These are phyloP conservation scores for Ips nitidus DNA, from an alignment of 1,140 invertebrate species.

Conservation along the genomic window DNA sequence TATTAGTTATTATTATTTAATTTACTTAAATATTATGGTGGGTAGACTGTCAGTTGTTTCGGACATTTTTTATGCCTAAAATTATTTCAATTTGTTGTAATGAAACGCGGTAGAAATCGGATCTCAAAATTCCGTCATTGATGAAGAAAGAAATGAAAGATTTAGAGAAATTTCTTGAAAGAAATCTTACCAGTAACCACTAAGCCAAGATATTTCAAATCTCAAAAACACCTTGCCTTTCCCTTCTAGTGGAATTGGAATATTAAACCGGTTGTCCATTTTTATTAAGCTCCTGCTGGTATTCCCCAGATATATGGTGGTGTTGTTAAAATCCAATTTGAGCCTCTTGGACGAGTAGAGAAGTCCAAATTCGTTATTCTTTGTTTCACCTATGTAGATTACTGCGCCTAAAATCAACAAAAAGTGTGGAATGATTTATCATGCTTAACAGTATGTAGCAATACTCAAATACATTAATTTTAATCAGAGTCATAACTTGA, in stretches of 20 bases:
- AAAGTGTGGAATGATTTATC: neutral
- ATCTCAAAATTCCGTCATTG: no score
- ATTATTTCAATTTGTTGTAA: no score
- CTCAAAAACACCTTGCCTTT: slow-evolving; percentile 43
- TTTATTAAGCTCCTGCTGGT: slow-evolving; percentile 34
- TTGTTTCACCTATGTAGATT: slow-evolving; percentile 39
- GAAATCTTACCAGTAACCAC: slow-evolving; percentile 46
- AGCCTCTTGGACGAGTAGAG: slow-evolving; percentile 45
- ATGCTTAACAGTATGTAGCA: no score
- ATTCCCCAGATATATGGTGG: slow-evolving; percentile 34
- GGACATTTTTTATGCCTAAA: no score
- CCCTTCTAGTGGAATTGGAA: slow-evolving; percentile 36
- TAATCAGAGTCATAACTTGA: no score
- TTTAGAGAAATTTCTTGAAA: neutral
- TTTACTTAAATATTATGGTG: no score
- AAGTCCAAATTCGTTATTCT: slow-evolving; percentile 38
- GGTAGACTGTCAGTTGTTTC: no score
- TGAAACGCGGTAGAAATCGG: no score
- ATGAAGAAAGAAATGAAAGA: neutral
- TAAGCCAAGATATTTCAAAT: slow-evolving; percentile 44
- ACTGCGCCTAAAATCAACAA: slow-evolving; percentile 30
- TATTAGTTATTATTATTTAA: no score
- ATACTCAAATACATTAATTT: no score
- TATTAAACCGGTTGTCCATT: slow-evolving; percentile 39
- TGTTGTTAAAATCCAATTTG: slow-evolving; percentile 38